These are phyloP conservation scores for Dilophus febrilis DNA, from an alignment of 2,888 invertebrate genomes.

Conservation along the genomic window DNA sequence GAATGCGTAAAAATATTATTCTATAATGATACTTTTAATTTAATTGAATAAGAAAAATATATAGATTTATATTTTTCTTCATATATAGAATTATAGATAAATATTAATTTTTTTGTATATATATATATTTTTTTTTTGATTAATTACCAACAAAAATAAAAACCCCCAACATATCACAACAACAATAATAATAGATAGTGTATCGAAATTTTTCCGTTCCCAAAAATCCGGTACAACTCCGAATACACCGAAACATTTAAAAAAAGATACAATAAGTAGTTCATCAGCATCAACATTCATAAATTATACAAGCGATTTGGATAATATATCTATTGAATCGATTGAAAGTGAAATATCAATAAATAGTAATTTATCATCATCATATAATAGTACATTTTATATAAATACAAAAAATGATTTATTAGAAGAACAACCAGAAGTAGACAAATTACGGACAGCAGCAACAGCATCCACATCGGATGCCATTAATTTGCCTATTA, in stretches of 20 bases:
- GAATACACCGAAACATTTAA: not conserved
- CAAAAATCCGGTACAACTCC: constrained; percentile 4
- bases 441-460: not conserved
- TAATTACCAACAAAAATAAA: too few species aligned
- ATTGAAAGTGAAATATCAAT: constrained; percentile 17
- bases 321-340: constrained; percentile 25
- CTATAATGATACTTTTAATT: too few species aligned
- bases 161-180: too few species aligned
- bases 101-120: too few species aligned
- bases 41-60: too few species aligned
- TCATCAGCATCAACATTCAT: constrained; percentile 6
- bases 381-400: constrained; percentile 10
- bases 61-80: too few species aligned
- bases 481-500: not conserved
- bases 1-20: too few species aligned
- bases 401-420: constrained; percentile 13
- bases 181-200: too few species aligned
- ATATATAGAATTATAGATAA: too few species aligned
- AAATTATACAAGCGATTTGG: constrained; percentile 8
- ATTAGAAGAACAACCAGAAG: not conserved
- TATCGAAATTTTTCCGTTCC: constrained; percentile 8
- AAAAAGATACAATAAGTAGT: constrained; percentile 1
- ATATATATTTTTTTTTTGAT: too few species aligned
- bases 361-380: constrained; percentile 13
- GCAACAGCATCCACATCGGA: not conserved